Evolutionary conservation across 1,140 invertebrate species (phyloP), one percentile per base, ranked within the genome.

Genomic region (Maconellicoccus hirsutus): DNA sequence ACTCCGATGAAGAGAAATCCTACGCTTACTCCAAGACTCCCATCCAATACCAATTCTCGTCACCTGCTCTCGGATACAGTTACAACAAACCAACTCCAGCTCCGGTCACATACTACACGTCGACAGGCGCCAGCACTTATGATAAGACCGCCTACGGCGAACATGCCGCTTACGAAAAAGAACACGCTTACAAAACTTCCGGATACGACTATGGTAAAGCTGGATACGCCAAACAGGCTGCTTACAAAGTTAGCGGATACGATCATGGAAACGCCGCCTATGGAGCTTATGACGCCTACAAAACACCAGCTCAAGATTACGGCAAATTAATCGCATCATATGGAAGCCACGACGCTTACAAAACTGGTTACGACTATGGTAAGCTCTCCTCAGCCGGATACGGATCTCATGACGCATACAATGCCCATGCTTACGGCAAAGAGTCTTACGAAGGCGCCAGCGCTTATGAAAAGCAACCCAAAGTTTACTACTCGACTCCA

Each of bases 1-100:
- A 66, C 25, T 23, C 61, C 19, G 25, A 66, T 66, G 61, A 66
- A 66, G 61, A 66, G 19, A 66, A 66, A 66, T 66, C 61, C 19
- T 66, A 66, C 16, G 10, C 3, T 26, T 26, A 66, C 21, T 23
- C 61, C 25, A 66, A 23, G 22, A 66, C 25, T 14, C 61, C 61
- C 1, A 66, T 66, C 25, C 61, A 66, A 23, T 66, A 66, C 61
- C 61, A 66, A 26, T 66, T 66, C 25, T 23, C 25, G 21, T 23
- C 61, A 2, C 61, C 61, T 4, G 61, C 61, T 26, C 21, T 66
- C 19, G 61, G 61, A 23, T 66, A 66, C 61, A 3, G 8, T 66
- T 26, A 23, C 19, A 25, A 23, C 8, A 66, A 23, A 66, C 61
- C 61, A 66, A 14, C 61, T 23, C 10, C 61, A 22, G 61, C 61